Conservation (phyloP, 1,140 invertebrate genomes). For the Pseudachorutes palmiensis region DNA sequence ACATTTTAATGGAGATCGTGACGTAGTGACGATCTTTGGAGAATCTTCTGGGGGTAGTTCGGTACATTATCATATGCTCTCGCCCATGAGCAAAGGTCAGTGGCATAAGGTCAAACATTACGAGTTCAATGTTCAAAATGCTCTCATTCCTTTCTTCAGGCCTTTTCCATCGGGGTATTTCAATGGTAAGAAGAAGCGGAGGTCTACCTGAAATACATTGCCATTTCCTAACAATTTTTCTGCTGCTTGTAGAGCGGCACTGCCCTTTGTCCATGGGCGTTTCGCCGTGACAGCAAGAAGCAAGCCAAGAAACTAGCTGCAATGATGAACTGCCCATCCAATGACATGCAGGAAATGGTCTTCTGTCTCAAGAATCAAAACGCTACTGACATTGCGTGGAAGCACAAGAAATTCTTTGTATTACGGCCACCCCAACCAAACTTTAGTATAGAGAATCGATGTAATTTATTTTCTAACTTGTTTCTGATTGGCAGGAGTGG, state of each 20-base stretch:
- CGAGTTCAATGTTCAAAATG: not conserved
- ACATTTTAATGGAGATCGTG: slow-evolving; percentile 75
- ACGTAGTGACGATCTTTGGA: slow-evolving; percentile 78
- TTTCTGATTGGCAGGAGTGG: slow-evolving; percentile 43
- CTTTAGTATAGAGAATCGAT: not conserved
- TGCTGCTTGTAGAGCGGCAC: slow-evolving; percentile 60
- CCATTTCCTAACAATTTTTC: not conserved
- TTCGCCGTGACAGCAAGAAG: slow-evolving; percentile 54
- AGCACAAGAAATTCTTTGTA: slow-evolving; percentile 46
- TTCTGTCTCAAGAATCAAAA: slow-evolving; percentile 60
- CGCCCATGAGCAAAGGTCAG: slow-evolving; percentile 25
- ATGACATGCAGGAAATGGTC: slow-evolving; percentile 51
- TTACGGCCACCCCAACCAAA: not conserved
- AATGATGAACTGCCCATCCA: slow-evolving; percentile 59
- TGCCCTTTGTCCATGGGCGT: slow-evolving; percentile 60
- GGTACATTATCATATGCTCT: slow-evolving; percentile 30
- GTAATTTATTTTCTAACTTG: not conserved
- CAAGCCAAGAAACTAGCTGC: slow-evolving; percentile 58
- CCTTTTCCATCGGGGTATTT: slow-evolving; percentile 22
- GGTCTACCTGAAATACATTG: not conserved
- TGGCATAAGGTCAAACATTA: not conserved
- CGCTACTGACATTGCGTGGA: slow-evolving; percentile 48
- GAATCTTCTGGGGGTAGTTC: slow-evolving; percentile 24
- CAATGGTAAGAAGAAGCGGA: not conserved
- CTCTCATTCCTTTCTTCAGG: slow-evolving; percentile 7